These are phyloP conservation scores for Peromyscus eremicus DNA, from an alignment of 2,797 vertebrate genomes.

Conservation along the genomic window DNA sequence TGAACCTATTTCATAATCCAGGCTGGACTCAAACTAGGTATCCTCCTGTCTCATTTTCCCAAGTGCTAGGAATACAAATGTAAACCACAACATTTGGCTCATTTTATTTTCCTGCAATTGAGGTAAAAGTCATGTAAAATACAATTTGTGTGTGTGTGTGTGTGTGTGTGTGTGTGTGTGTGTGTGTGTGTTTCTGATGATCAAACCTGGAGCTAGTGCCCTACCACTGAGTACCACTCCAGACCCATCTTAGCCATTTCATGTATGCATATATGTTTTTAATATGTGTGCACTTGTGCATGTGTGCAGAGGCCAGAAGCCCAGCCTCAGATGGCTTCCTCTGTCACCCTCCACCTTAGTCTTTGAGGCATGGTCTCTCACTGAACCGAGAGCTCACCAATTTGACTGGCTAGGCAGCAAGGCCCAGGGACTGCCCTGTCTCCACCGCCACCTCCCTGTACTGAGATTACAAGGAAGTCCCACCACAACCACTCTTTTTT, in stretches of 20 bases:
- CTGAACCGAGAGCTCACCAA: background rate
- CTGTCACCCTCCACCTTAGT: background rate
- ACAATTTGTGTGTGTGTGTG: background rate
- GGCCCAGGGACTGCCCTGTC: background rate
- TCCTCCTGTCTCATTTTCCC: background rate
- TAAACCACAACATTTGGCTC: background rate
- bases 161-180: background rate
- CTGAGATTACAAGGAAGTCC: background rate
- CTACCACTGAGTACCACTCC: background rate
- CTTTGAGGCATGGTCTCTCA: background rate
- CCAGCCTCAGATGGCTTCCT: background rate
- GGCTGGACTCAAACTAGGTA: background rate
- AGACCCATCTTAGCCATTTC: background rate
- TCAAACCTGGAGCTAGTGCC: background rate
- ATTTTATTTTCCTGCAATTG: background rate
- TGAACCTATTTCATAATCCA: background rate
- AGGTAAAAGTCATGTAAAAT: background rate
- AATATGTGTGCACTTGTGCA: background rate
- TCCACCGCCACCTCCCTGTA: too few species aligned
- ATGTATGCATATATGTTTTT: background rate
- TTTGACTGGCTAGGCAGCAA: background rate
- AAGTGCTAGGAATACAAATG: background rate
- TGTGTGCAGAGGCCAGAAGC: background rate
- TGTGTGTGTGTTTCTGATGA: background rate
- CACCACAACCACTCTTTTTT: background rate